Conservation (phyloP, 1,140 invertebrate species). For the Grapholita molesta region DNA sequence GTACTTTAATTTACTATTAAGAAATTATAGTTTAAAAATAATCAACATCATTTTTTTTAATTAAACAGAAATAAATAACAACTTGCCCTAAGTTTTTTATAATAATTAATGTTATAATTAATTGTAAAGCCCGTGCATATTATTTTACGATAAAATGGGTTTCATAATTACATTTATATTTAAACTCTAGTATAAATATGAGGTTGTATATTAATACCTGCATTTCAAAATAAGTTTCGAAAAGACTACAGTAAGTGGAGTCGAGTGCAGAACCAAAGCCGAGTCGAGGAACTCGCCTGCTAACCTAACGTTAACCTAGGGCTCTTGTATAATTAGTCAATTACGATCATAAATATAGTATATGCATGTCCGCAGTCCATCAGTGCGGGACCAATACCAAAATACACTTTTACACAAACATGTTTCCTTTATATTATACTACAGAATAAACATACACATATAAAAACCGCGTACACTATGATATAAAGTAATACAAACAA, state of each 20-base stretch:
- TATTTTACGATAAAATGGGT: slow-evolving; percentile 69
- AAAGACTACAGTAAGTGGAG: slow-evolving; percentile 61
- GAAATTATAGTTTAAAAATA: slow-evolving; percentile 76
- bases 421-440: slow-evolving; percentile 54
- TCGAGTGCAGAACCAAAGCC: no score
- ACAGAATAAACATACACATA: slow-evolving; percentile 77
- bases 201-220: slow-evolving; percentile 76
- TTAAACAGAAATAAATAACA: slow-evolving; percentile 79
- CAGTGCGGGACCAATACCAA: slow-evolving; percentile 71
- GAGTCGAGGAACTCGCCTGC: slow-evolving; percentile 60
- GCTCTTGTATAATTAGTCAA: slow-evolving; percentile 78
- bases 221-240: slow-evolving; percentile 73
- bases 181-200: slow-evolving; percentile 77
- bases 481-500: slow-evolving; percentile 76
- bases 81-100: slow-evolving; percentile 75
- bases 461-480: slow-evolving; percentile 75
- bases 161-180: slow-evolving; percentile 76
- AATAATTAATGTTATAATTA: slow-evolving; percentile 76
- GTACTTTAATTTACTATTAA: slow-evolving; percentile 77
- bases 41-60: slow-evolving; percentile 75
- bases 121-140: slow-evolving; percentile 77
- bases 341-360: slow-evolving; percentile 78
- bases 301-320: slow-evolving; percentile 74
- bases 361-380: not conserved
- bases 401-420: slow-evolving; percentile 76